Conservation (phyloP, 2,797 vertebrate species). For the Phataginus tetradactyla region DNA sequence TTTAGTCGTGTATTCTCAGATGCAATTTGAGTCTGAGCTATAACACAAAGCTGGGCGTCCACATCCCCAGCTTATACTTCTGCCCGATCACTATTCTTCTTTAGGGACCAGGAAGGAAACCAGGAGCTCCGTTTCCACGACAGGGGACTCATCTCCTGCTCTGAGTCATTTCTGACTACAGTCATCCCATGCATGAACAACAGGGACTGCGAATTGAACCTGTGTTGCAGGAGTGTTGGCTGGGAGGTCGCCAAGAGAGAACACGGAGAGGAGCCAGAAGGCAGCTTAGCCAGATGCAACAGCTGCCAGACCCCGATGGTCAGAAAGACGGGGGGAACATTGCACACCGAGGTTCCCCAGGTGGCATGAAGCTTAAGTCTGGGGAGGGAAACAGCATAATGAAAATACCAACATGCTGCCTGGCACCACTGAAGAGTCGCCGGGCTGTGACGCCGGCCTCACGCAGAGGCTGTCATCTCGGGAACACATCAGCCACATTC, state of each 20-base stretch:
- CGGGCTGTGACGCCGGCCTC: background rate
- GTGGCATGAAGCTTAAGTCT: background rate
- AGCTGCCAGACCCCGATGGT: background rate
- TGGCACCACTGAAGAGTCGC: background rate
- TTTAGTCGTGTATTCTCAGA: background rate
- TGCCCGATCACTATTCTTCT: background rate
- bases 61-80: background rate
- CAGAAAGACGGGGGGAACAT: background rate
- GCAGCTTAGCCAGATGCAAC: background rate
- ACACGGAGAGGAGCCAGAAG: background rate
- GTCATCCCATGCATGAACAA: background rate
- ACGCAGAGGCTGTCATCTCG: accelerated
- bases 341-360: background rate
- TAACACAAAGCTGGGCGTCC: background rate
- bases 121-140: background rate
- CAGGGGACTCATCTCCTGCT: background rate
- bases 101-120: background rate
- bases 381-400: background rate
- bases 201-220: background rate
- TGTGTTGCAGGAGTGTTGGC: background rate
- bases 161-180: background rate
- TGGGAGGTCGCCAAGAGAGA: background rate
- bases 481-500: background rate
- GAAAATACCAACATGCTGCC: background rate
- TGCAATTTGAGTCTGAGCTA: background rate